Conservation (phyloP, 2,888 invertebrate genomes). For the Drosophila greeni region DNA sequence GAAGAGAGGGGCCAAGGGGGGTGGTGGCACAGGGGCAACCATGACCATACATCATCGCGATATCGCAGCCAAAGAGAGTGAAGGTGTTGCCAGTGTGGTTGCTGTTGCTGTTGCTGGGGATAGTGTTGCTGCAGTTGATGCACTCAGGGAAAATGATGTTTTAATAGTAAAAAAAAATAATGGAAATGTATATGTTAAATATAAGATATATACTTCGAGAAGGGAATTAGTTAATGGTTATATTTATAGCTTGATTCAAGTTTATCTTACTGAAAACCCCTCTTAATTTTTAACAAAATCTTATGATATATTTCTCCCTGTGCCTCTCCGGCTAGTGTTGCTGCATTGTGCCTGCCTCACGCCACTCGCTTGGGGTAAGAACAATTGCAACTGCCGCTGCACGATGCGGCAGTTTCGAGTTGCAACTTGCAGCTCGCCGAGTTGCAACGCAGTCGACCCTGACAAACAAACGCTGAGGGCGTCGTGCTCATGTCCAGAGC, state of each 20-base stretch:
- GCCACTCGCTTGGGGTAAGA: slow-evolving; percentile 46
- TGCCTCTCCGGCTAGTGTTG: slow-evolving; percentile 4
- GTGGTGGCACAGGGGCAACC: slow-evolving; percentile 30
- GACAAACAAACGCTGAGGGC: slow-evolving; percentile 67
- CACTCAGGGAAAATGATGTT: background rate
- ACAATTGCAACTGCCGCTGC: slow-evolving; percentile 67
- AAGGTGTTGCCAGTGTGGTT: slow-evolving; percentile 61
- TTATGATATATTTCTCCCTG: background rate
- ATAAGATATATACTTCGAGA: background rate
- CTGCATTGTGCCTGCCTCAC: slow-evolving; percentile 39
- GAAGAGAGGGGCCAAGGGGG: slow-evolving; percentile 12
- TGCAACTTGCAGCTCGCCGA: slow-evolving; percentile 29
- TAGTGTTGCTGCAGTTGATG: slow-evolving; percentile 23
- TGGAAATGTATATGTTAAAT: background rate
- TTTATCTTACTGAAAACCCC: too few species aligned
- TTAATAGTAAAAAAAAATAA: too few species aligned
- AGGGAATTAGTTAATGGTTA: too few species aligned
- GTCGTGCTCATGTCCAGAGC: slow-evolving; percentile 63
- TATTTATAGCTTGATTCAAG: too few species aligned
- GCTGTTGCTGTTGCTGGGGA: slow-evolving; percentile 26
- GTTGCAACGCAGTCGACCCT: slow-evolving; percentile 66
- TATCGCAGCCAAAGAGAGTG: slow-evolving; percentile 65
- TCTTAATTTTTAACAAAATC: background rate
- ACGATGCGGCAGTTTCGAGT: slow-evolving; percentile 59
- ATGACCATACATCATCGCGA: slow-evolving; percentile 71